A percentile compares a stretch with the other conserved stretches of the same genome.
These are phyloP conservation scores for Malaclemys terrapin DNA, from an alignment of 2,113 vertebrate genomes.

Conservation along the genomic window DNA sequence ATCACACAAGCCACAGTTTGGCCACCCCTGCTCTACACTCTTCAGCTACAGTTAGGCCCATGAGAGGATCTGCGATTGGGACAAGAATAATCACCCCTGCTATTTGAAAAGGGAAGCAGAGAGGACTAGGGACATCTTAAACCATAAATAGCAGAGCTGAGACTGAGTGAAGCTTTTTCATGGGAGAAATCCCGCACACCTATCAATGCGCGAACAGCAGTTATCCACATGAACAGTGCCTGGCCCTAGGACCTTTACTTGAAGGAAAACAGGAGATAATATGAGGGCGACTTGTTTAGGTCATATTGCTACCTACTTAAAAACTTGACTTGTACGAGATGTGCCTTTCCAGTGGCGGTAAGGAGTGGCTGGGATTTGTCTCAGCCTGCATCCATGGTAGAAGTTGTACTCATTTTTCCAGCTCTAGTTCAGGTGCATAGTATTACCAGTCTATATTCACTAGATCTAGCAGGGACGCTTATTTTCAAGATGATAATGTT, in stretches of 20 bases:
- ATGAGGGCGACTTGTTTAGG: not conserved
- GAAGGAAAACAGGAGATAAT: not conserved
- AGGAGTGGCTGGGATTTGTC: not conserved
- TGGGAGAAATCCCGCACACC: not conserved
- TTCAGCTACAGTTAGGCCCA: not conserved
- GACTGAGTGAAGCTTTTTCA: not conserved
- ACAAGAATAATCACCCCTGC: not conserved
- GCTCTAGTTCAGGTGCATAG: not conserved
- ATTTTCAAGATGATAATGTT: not conserved
- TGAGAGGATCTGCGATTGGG: not conserved
- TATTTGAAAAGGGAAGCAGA: not conserved
- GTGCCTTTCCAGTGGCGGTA: slow-evolving; percentile 24
- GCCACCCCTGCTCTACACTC: not conserved
- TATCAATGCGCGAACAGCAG: not conserved
- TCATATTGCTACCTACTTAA: slow-evolving; percentile 16
- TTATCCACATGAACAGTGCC: not conserved
- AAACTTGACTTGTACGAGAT: not conserved
- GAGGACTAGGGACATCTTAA: not conserved
- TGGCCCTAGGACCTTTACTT: not conserved
- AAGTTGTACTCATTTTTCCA: not conserved
- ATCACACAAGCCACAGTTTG: too few relatives aligned
- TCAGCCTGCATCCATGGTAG: not conserved
- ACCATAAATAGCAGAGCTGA: not conserved
- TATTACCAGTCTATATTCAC: not conserved
- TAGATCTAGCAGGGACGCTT: not conserved